A percentile compares a stretch with the other conserved stretches of the same genome.
Conservation (phyloP, 2,888 invertebrate genomes). For the Papilio gigon region DNA sequence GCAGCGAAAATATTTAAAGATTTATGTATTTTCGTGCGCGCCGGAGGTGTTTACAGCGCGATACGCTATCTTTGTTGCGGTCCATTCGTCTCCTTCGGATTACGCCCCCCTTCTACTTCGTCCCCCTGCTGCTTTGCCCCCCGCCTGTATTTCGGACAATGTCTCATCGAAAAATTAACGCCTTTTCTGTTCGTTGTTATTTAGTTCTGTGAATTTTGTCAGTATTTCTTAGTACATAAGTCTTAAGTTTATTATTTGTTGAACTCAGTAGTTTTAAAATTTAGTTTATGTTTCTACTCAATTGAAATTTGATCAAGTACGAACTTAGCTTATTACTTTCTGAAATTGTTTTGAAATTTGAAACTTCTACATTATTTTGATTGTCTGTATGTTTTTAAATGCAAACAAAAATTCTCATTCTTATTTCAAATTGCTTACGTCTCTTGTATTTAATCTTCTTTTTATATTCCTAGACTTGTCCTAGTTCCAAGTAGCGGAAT, state of each 20-base stretch:
- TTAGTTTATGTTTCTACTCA: no score
- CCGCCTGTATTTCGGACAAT: neutral
- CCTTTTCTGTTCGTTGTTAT: slow-evolving; percentile 7
- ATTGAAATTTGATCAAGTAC: no score
- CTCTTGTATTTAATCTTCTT: neutral
- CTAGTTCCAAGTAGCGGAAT: neutral
- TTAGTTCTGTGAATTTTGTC: neutral
- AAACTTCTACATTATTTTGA: no score
- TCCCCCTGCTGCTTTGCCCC: neutral
- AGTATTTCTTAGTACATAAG: no score
- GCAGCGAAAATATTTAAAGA: slow-evolving; percentile 3
- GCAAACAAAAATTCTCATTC: no score
- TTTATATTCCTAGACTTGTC: neutral
- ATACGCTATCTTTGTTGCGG: slow-evolving; percentile 25
- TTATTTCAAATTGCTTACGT: no score
- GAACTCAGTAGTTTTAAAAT: neutral
- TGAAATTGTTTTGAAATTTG: no score
- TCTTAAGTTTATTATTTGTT: no score
- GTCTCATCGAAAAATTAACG: slow-evolving; percentile 2
- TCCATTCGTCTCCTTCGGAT: slow-evolving; percentile 25
- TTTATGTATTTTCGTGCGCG: slow-evolving; percentile 16
- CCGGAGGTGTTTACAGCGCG: slow-evolving; percentile 11
- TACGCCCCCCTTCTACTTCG: neutral
- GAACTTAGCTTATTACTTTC: no score
- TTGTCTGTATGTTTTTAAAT: no score